Conservation (phyloP, 2,888 invertebrate genomes). For the Chloromyia formosa region DNA sequence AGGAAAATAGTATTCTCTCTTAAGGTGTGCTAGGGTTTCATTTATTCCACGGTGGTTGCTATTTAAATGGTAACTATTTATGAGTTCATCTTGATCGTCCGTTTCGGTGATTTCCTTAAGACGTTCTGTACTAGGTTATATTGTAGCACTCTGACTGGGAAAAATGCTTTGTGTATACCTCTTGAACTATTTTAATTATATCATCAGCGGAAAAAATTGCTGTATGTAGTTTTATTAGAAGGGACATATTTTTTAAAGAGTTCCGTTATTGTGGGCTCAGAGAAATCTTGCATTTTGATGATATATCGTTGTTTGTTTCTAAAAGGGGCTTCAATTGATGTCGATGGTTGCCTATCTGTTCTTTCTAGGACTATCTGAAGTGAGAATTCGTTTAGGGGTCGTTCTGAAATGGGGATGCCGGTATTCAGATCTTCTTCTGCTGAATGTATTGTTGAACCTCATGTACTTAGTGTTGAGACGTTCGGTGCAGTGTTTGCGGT, state of each 20-base stretch:
- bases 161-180: slow-evolving; percentile 34
- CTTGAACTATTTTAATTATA: slow-evolving; percentile 50
- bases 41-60: slow-evolving; percentile 45
- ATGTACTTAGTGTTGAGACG: too few species aligned
- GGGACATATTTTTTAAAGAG: neutral
- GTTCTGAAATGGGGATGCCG: too few species aligned
- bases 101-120: slow-evolving; percentile 39
- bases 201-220: slow-evolving; percentile 44
- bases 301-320: neutral
- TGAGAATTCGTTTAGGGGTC: neutral
- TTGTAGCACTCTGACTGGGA: slow-evolving; percentile 12
- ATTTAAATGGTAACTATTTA: slow-evolving; percentile 42
- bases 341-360: neutral
- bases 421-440: too few species aligned
- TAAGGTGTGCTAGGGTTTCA: slow-evolving; percentile 42
- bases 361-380: neutral
- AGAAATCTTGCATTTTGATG: neutral
- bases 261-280: neutral
- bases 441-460: too few species aligned
- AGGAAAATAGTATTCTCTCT: slow-evolving; percentile 42
- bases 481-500: too few species aligned
- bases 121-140: slow-evolving; percentile 6
- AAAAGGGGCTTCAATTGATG: neutral
- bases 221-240: neutral
- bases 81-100: slow-evolving; percentile 44